These are phyloP conservation scores for Sebastes matsubarae DNA, from an alignment of 2,797 vertebrate species.

Conservation along the genomic window DNA sequence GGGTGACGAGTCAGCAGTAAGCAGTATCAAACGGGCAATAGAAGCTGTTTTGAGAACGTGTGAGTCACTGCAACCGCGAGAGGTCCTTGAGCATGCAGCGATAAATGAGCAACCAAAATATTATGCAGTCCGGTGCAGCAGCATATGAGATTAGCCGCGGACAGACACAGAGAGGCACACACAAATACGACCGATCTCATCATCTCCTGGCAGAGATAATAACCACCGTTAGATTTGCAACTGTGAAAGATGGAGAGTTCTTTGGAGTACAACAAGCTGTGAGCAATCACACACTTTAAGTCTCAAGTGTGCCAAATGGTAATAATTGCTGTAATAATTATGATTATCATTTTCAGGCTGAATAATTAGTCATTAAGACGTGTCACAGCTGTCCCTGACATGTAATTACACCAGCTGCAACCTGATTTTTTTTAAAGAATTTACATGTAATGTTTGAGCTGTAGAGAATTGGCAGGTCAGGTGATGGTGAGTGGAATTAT, in stretches of 20 bases:
- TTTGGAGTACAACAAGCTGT: not conserved
- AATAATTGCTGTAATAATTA: not conserved
- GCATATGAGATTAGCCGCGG: not conserved
- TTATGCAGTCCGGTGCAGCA: not conserved
- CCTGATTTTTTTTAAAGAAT: not conserved
- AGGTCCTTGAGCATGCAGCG: not conserved
- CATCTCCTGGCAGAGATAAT: not conserved
- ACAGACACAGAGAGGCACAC: not conserved
- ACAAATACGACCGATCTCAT: not conserved
- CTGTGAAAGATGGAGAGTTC: not conserved
- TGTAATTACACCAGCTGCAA: not conserved
- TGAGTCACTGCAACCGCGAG: not conserved
- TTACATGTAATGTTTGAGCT: not conserved
- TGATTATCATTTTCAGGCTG: not conserved
- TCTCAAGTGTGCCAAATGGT: not conserved
- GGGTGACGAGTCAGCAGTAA: no score
- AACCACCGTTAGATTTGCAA: not conserved
- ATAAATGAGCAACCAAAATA: no score
- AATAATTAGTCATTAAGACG: not conserved
- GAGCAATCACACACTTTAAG: not conserved
- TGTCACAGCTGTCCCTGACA: not conserved
- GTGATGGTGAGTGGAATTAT: not conserved
- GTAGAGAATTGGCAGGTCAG: not conserved
- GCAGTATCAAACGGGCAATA: no score
- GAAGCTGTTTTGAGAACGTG: not conserved